phyloP scores from a whole-genome alignment of 2,113 vertebrate genomes.

The Guaruba guarouba region DNA sequence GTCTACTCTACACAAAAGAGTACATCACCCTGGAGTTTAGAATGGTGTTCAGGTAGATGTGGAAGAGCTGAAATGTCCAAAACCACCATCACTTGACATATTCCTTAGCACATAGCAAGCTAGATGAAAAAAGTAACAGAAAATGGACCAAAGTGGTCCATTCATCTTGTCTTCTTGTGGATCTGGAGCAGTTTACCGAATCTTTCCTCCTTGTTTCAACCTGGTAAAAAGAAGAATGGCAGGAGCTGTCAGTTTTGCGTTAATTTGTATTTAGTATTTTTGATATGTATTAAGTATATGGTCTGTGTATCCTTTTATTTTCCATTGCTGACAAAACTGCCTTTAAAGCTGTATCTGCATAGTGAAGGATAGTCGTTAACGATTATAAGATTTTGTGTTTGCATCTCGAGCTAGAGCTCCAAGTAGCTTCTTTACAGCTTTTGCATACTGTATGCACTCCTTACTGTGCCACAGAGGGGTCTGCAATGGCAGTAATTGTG shows the following conservation, averaged over 20 bases:
- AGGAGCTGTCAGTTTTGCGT: neutral
- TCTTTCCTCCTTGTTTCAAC: neutral
- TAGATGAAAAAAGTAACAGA: neutral
- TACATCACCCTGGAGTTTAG: neutral
- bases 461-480: fast-evolving
- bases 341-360: neutral
- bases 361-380: neutral
- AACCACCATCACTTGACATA: neutral
- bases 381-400: neutral
- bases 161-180: neutral
- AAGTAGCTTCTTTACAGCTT: neutral
- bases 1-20: neutral
- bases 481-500: neutral
- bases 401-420: neutral
- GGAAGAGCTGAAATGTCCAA: neutral
- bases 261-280: neutral
- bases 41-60: neutral
- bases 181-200: neutral
- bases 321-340: neutral
- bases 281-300: neutral
- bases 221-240: neutral
- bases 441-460: neutral
- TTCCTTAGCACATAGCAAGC: neutral
- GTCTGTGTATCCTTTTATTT: neutral
- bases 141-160: neutral